Conservation (phyloP, 2,797 vertebrate species). For the Taenioides sp. region DNA sequence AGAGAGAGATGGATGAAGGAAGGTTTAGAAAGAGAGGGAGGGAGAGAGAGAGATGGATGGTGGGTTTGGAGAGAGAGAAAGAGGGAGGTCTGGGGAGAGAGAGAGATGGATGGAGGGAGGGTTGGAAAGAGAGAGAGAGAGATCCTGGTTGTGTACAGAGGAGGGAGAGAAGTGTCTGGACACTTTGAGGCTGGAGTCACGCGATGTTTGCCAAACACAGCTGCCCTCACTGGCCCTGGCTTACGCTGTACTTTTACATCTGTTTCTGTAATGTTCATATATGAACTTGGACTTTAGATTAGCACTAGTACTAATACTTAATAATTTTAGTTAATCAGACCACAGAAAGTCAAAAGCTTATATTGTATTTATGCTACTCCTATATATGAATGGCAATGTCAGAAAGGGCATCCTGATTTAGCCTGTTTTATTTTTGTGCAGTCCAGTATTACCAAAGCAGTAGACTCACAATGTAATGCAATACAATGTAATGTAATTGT, state of each 20-base stretch:
- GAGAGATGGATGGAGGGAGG: background rate
- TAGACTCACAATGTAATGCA: too few relatives aligned
- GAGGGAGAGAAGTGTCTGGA: constrained; percentile 49
- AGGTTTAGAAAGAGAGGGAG: constrained; percentile 26
- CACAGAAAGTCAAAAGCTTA: too few relatives aligned
- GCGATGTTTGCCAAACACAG: constrained; percentile 80
- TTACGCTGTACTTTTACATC: constrained; percentile 26
- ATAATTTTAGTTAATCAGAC: too few relatives aligned
- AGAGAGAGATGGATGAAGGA: background rate
- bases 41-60: constrained; percentile 24
- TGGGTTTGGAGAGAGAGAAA: background rate
- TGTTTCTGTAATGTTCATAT: constrained; percentile 26
- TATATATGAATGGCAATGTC: too few relatives aligned
- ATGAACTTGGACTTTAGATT: background rate
- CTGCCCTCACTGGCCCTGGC: constrained; percentile 68
- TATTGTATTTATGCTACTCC: too few relatives aligned
- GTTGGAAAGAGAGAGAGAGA: constrained; percentile 24
- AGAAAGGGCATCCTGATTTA: too few relatives aligned
- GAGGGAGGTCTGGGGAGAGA: background rate
- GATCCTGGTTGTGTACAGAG: constrained; percentile 32
- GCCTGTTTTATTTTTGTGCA: too few relatives aligned
- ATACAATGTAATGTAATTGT: too few relatives aligned
- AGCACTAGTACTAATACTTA: background rate
- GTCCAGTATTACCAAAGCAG: too few relatives aligned
- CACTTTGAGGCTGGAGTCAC: constrained; percentile 75